Evolutionary conservation across 2,113 vertebrate genomes (phyloP).

Genomic region (Stomatorhinus ivindoensis): DNA sequence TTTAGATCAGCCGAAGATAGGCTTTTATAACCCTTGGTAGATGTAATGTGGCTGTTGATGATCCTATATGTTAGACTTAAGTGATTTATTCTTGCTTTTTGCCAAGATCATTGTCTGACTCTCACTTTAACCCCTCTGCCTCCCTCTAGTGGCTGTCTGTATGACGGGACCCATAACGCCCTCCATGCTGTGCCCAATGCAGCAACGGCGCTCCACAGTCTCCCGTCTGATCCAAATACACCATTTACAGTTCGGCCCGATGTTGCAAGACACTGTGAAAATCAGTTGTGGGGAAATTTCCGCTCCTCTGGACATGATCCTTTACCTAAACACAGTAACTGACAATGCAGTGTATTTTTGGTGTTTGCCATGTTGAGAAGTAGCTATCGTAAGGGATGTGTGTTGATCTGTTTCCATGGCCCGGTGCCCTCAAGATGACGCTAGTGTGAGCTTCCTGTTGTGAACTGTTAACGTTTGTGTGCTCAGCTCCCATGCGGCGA

Average conservation of each 20-base stretch:
- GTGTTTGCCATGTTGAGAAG: constrained; percentile 64
- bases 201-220: constrained; percentile 52
- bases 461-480: constrained; percentile 69
- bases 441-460: constrained; percentile 48
- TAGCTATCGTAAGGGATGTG: constrained; percentile 58
- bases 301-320: constrained; percentile 86
- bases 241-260: constrained; percentile 60
- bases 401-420: constrained; percentile 66
- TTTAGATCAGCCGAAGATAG: neutral
- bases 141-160: constrained; percentile 6
- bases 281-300: constrained; percentile 84
- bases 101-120: neutral
- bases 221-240: constrained; percentile 63
- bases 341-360: constrained; percentile 23
- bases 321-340: constrained; percentile 62
- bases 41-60: neutral
- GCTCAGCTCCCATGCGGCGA: constrained; percentile 74
- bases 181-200: constrained; percentile 39
- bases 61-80: neutral
- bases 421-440: constrained; percentile 59
- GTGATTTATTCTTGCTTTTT: neutral
- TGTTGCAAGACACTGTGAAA: constrained; percentile 80
- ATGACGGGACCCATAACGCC: constrained; percentile 56
- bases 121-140: constrained; percentile 1
- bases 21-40: neutral